Evolutionary conservation across 2,888 invertebrate genomes (phyloP).

Genomic region (Rutpela maculata): DNA sequence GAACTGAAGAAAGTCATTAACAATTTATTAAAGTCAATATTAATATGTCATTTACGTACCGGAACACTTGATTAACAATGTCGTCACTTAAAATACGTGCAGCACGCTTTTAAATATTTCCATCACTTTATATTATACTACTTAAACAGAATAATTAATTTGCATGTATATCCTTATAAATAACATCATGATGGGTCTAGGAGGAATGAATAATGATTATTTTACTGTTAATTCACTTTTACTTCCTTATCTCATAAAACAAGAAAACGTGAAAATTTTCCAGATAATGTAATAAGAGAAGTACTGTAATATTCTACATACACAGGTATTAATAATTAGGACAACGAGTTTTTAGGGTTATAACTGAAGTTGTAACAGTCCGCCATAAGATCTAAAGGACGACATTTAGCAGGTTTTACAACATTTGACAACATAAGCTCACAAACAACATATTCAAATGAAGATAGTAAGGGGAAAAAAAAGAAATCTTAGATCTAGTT

Average conservation of each 20-base stretch:
- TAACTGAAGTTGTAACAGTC: too few relatives aligned
- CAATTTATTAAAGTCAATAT: too few relatives aligned
- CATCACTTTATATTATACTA: background rate
- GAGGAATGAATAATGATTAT: conserved; percentile 3
- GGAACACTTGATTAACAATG: background rate
- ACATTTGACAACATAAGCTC: too few relatives aligned
- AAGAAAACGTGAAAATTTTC: background rate
- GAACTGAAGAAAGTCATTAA: too few relatives aligned
- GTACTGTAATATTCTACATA: too few relatives aligned
- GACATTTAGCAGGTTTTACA: too few relatives aligned
- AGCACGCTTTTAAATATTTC: background rate
- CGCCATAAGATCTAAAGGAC: too few relatives aligned
- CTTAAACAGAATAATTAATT: conserved; percentile 1
- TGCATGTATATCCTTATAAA: background rate
- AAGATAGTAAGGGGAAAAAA: too few relatives aligned
- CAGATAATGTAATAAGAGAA: background rate
- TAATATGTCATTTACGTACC: background rate
- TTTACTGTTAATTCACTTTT: background rate
- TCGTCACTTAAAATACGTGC: background rate
- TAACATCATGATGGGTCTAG: background rate
- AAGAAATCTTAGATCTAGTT: too few relatives aligned
- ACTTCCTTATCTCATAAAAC: conserved; percentile 2
- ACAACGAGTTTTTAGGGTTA: too few relatives aligned
- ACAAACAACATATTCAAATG: too few relatives aligned
- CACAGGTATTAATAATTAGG: too few relatives aligned